Conservation (phyloP, 2,113 vertebrate species). For the Terrapene triunguis region DNA sequence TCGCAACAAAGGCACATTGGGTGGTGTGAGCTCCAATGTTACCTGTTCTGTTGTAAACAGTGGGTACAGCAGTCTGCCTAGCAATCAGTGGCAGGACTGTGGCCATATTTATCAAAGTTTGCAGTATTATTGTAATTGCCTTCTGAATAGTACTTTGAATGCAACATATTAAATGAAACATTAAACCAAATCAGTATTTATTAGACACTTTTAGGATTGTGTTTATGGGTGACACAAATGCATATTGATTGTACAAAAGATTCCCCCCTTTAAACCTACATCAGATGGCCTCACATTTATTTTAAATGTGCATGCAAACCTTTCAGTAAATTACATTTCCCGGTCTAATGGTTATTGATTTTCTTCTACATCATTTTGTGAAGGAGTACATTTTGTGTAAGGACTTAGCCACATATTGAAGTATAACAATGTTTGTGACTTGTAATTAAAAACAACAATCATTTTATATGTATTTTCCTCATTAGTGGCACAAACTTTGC, state of each 20-base stretch:
- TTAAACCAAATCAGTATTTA: background rate
- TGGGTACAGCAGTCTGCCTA: background rate
- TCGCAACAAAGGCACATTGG: background rate
- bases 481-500: background rate
- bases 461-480: background rate
- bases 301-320: background rate
- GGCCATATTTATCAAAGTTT: background rate
- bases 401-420: background rate
- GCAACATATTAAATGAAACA: background rate
- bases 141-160: background rate
- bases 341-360: background rate
- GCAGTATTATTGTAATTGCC: background rate
- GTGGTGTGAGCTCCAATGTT: background rate
- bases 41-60: background rate
- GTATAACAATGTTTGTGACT: background rate
- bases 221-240: background rate
- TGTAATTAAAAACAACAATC: background rate
- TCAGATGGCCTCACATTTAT: background rate
- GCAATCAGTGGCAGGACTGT: background rate
- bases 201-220: background rate
- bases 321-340: background rate
- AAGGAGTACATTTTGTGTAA: background rate
- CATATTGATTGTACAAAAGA: background rate
- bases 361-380: background rate
- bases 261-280: background rate